Percentiles rank a stretch among this genome's conserved stretches.
Conservation (phyloP, 2,797 vertebrate genomes). For the Botia almorhae region DNA sequence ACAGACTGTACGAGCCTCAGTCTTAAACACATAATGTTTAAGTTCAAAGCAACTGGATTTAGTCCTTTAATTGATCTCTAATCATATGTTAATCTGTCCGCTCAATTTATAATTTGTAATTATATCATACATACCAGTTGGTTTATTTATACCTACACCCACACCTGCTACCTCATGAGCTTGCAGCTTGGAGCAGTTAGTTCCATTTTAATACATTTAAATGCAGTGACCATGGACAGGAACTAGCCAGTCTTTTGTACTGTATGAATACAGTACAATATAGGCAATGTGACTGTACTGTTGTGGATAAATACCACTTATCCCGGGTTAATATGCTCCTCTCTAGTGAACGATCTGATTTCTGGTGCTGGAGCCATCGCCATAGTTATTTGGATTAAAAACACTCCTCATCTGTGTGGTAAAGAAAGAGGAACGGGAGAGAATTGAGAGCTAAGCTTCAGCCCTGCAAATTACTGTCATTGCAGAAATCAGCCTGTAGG, state of each 20-base stretch:
- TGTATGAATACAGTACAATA: background rate
- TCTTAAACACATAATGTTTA: background rate
- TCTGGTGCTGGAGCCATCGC: constrained; percentile 28
- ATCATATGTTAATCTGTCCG: constrained; percentile 3
- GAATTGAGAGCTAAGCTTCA: background rate
- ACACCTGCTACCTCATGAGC: constrained; percentile 50
- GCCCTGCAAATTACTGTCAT: constrained; percentile 6
- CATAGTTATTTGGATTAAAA: constrained; percentile 4
- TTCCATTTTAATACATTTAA: background rate
- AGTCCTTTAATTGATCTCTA: background rate
- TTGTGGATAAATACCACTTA: constrained; percentile 16
- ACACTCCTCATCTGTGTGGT: constrained; percentile 2
- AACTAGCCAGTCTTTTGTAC: constrained; percentile 2
- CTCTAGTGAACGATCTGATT: constrained; percentile 27
- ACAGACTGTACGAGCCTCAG: background rate
- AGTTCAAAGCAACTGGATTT: constrained; percentile 8
- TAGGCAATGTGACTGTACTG: background rate
- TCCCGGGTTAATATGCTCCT: background rate
- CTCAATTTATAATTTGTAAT: background rate
- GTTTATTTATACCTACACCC: background rate
- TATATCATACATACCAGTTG: too few species aligned
- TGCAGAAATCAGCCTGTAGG: constrained; percentile 48
- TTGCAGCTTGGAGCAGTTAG: constrained; percentile 45
- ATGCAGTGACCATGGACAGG: background rate
- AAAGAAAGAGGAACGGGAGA: background rate